Conservation (phyloP, 30 jellyfish, hydroid and myxozoan species). For the Turritopsis rubra region DNA sequence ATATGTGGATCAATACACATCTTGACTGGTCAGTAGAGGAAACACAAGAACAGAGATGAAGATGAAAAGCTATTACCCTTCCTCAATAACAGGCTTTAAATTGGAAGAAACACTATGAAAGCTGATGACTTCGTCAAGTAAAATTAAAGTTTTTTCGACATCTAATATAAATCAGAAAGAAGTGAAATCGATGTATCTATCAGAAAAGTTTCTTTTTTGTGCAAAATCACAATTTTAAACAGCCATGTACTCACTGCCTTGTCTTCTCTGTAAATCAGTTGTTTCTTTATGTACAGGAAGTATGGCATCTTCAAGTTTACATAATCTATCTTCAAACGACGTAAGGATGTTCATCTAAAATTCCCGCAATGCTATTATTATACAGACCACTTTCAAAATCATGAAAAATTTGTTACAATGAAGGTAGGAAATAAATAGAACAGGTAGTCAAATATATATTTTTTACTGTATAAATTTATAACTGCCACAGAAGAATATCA, state of each 20-base stretch:
- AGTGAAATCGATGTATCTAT: background rate
- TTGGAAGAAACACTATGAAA: conserved; percentile 70
- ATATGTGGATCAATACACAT: no score
- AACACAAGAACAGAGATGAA: background rate
- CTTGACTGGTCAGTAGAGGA: no score
- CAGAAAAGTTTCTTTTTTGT: no score
- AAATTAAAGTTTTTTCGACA: conserved; percentile 66
- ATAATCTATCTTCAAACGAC: conserved; percentile 86
- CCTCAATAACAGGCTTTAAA: conserved; percentile 61
- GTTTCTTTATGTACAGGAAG: conserved; percentile 96
- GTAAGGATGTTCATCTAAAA: conserved; percentile 71
- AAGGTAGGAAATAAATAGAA: no score
- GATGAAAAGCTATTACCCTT: conserved; percentile 66
- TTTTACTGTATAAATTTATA: no score
- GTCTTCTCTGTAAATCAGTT: conserved; percentile 90
- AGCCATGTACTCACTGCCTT: conserved; percentile 48
- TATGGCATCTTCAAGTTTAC: conserved; percentile 90
- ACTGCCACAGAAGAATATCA: no score
- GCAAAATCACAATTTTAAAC: background rate
- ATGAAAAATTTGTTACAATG: no score
- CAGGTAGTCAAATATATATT: no score
- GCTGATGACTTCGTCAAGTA: conserved; percentile 75
- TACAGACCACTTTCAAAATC: no score
- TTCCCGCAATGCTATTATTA: no score
- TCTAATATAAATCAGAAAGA: conserved; percentile 9